Percentiles rank a stretch among this genome's conserved stretches.
phyloP scores from a whole-genome alignment of 1,140 invertebrate genomes.

The Rhyzopertha dominica region DNA sequence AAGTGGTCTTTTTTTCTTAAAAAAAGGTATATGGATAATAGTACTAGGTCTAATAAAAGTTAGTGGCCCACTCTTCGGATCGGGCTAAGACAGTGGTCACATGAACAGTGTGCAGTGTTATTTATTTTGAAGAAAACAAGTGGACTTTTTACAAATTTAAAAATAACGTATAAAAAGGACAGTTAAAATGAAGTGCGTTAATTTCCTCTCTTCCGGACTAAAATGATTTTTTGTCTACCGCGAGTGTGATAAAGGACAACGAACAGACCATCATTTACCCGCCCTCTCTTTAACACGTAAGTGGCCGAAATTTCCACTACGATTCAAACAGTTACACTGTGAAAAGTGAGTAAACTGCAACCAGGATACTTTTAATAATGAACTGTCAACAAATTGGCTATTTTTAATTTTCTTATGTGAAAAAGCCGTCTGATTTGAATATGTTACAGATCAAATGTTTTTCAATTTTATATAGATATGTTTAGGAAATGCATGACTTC shows the following conservation, averaged over 20 bases:
- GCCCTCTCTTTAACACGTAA: slow-evolving; percentile 1
- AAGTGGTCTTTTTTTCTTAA: slow-evolving; percentile 4
- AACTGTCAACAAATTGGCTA: slow-evolving; percentile 35
- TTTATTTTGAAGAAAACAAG: slow-evolving; percentile 31
- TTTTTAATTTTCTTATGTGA: slow-evolving; percentile 29
- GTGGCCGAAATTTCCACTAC: slow-evolving; percentile 13
- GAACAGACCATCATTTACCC: slow-evolving; percentile 12
- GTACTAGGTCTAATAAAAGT: slow-evolving; percentile 39
- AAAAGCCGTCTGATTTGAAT: slow-evolving; percentile 32
- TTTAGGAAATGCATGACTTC: too few relatives aligned
- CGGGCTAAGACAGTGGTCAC: slow-evolving; percentile 24
- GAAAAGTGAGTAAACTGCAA: slow-evolving; percentile 7
- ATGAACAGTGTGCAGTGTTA: slow-evolving; percentile 30
- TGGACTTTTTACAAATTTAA: slow-evolving; percentile 33
- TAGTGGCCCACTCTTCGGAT: slow-evolving; percentile 43
- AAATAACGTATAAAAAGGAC: slow-evolving; percentile 28
- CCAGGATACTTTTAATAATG: slow-evolving; percentile 13
- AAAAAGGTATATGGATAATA: slow-evolving; percentile 44
- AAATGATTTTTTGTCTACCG: slow-evolving; percentile 9
- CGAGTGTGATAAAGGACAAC: slow-evolving; percentile 17
- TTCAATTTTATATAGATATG: slow-evolving; percentile 20
- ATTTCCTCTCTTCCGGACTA: too few relatives aligned
- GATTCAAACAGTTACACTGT: slow-evolving; percentile 10
- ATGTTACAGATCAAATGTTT: slow-evolving; percentile 31
- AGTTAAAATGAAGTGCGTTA: slow-evolving; percentile 18